These are phyloP conservation scores for Epistrophe grossulariae DNA, from an alignment of 2,888 invertebrate genomes.

Conservation along the genomic window DNA sequence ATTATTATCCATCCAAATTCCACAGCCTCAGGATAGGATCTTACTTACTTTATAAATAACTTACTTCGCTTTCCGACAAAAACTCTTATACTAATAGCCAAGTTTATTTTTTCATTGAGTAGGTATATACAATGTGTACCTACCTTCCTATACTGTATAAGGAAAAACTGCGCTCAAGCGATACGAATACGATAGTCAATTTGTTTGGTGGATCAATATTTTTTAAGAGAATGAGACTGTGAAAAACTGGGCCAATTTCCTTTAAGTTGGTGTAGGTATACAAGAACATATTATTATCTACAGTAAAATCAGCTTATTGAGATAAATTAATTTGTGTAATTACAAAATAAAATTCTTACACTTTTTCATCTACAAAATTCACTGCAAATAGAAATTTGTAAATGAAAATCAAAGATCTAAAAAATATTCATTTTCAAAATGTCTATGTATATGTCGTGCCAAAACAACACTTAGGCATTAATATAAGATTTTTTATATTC, in stretches of 20 bases:
- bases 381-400: too few species aligned
- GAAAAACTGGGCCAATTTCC: not conserved
- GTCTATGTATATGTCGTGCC: not conserved
- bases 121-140: not conserved
- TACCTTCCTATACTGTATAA: too few species aligned
- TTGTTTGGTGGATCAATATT: conserved; percentile 60
- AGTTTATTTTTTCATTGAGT: conserved; percentile 16
- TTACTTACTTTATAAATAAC: conserved; percentile 71
- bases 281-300: not conserved
- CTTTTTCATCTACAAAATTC: too few species aligned
- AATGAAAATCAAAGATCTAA: too few species aligned
- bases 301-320: not conserved
- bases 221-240: not conserved
- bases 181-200: conserved; percentile 24
- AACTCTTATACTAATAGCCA: conserved; percentile 7
- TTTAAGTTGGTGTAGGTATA: not conserved
- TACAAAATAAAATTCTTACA: too few species aligned
- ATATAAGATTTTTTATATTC: not conserved
- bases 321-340: not conserved
- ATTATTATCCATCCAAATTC: conserved; percentile 62
- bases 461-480: not conserved
- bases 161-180: not conserved
- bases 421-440: too few species aligned
- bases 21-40: conserved; percentile 42
- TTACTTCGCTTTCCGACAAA: conserved; percentile 17